A percentile compares a stretch with the other conserved stretches of the same genome.
These are phyloP conservation scores for Lasioglossum zephyrum DNA, from an alignment of 2,888 invertebrate species.

Conservation along the genomic window DNA sequence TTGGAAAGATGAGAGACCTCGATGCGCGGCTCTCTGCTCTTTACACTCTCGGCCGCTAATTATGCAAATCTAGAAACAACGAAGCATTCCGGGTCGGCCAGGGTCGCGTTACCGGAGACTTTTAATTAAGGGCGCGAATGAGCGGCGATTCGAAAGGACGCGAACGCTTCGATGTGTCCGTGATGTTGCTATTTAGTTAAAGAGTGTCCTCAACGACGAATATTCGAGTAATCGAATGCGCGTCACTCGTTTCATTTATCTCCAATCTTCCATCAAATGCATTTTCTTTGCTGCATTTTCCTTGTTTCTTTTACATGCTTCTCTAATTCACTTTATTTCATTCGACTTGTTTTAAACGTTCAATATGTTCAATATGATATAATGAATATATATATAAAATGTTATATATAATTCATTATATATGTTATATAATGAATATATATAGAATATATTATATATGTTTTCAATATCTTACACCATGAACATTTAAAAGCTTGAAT, in stretches of 20 bases:
- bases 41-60: constrained; percentile 21
- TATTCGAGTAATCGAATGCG: neutral
- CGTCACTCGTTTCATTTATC: neutral
- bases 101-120: constrained; percentile 17
- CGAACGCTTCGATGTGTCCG: neutral
- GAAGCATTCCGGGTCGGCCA: constrained; percentile 24
- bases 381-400: too few species aligned
- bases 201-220: neutral
- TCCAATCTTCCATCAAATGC: neutral
- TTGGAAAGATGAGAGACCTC: constrained; percentile 77
- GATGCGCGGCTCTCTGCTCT: constrained; percentile 52
- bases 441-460: too few species aligned
- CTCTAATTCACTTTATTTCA: neutral
- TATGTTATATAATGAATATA: too few species aligned
- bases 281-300: neutral
- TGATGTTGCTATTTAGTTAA: constrained; percentile 35
- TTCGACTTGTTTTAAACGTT: too few species aligned
- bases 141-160: neutral
- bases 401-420: too few species aligned
- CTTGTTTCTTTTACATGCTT: neutral
- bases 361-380: too few species aligned
- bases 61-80: constrained; percentile 50
- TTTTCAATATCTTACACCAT: too few species aligned
- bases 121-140: constrained; percentile 37
- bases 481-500: too few species aligned